These are phyloP conservation scores for Phaethornis superciliosus DNA, from an alignment of 2,113 vertebrate species.

Conservation along the genomic window DNA sequence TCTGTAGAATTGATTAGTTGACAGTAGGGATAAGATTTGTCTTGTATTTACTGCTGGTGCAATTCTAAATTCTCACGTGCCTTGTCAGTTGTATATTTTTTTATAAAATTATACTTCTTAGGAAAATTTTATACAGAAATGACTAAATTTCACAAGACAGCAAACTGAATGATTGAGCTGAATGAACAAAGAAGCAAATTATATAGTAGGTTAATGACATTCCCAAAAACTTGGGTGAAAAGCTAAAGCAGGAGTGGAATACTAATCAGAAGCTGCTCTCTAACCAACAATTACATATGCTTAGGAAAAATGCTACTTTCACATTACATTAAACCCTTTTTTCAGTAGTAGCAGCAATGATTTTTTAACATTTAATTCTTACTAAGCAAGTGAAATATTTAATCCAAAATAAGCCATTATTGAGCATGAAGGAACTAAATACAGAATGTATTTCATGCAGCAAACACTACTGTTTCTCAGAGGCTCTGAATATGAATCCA, in stretches of 20 bases:
- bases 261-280: conserved; percentile 53
- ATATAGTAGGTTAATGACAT: conserved; percentile 51
- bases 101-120: neutral
- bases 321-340: neutral
- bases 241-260: conserved; percentile 49
- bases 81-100: neutral
- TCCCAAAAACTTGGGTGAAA: conserved; percentile 56
- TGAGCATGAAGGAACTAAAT: neutral
- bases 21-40: neutral
- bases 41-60: conserved; percentile 35
- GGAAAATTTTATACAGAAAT: conserved; percentile 25
- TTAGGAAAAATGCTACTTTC: conserved; percentile 45
- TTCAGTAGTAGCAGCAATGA: neutral
- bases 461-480: neutral
- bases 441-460: neutral
- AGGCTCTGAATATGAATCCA: neutral
- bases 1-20: conserved; percentile 16
- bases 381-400: neutral
- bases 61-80: neutral
- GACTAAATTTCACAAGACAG: conserved; percentile 33
- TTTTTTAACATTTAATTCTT: neutral
- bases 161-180: conserved; percentile 42
- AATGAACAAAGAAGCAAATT: conserved; percentile 63
- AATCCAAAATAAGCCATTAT: neutral
- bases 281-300: conserved; percentile 42